These are phyloP conservation scores for Neopelma chrysocephalum DNA, from an alignment of 2,797 vertebrate genomes.

Conservation along the genomic window DNA sequence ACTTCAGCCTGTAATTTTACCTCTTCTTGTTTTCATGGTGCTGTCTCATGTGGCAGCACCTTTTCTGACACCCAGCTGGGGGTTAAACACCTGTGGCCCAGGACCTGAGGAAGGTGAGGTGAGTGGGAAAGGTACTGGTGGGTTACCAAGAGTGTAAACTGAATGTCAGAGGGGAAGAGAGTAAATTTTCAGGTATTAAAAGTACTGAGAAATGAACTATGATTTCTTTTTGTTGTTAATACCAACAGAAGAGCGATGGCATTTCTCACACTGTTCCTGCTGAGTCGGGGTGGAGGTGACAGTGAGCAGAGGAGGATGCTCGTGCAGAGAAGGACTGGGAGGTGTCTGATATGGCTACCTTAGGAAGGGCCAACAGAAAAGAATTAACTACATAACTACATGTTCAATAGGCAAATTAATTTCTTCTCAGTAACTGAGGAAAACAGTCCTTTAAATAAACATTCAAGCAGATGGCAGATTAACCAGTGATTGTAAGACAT, in stretches of 20 bases:
- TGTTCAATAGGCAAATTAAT: neutral
- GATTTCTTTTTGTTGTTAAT: neutral
- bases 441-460: neutral
- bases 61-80: fast-evolving
- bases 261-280: neutral
- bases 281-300: neutral
- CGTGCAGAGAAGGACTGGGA: neutral
- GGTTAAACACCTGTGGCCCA: fast-evolving
- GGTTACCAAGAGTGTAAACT: neutral
- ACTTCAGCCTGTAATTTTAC: neutral
- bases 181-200: neutral
- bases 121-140: neutral
- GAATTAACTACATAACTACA: neutral
- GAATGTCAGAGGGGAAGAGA: neutral
- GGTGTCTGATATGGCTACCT: neutral
- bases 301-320: neutral
- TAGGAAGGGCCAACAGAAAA: neutral
- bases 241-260: neutral
- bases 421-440: neutral
- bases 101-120: fast-evolving
- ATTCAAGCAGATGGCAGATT: neutral
- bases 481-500: neutral
- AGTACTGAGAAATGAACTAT: neutral
- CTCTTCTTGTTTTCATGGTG: fast-evolving
- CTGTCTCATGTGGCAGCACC: fast-evolving